A percentile compares a stretch with the other conserved stretches of the same genome.
Evolutionary conservation across 1,140 invertebrate species (phyloP).

Genomic region (Coenobita brevimanus): DNA sequence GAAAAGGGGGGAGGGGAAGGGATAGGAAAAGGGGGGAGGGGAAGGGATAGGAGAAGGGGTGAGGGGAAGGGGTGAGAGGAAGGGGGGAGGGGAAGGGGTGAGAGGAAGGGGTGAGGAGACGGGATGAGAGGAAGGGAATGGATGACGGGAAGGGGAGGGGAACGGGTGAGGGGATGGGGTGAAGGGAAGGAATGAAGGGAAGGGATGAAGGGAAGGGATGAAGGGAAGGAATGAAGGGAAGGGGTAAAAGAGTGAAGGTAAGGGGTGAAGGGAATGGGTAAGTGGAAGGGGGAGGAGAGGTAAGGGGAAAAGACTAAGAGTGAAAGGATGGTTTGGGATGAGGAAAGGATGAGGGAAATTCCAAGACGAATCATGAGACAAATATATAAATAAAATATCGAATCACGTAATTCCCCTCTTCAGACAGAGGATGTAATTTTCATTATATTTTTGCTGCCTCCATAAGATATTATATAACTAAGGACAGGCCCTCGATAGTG

Average conservation of each 20-base stretch:
- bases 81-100: neutral
- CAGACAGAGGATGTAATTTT: too few relatives aligned
- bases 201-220: neutral
- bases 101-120: neutral
- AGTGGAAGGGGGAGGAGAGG: neutral
- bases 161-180: neutral
- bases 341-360: neutral
- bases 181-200: neutral
- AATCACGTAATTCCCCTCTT: too few relatives aligned
- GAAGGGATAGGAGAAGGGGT: neutral
- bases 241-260: neutral
- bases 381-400: too few relatives aligned
- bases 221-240: neutral
- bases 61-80: neutral
- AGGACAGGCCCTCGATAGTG: too few relatives aligned
- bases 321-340: neutral
- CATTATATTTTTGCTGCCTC: too few relatives aligned
- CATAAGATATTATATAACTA: too few relatives aligned
- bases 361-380: neutral
- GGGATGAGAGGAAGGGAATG: neutral
- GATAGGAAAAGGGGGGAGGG: too few relatives aligned
- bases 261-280: neutral
- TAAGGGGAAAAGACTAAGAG: neutral
- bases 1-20: too few relatives aligned
- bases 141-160: neutral